Conservation (phyloP, 2,797 vertebrate genomes). For the Psittacula derbiana region DNA sequence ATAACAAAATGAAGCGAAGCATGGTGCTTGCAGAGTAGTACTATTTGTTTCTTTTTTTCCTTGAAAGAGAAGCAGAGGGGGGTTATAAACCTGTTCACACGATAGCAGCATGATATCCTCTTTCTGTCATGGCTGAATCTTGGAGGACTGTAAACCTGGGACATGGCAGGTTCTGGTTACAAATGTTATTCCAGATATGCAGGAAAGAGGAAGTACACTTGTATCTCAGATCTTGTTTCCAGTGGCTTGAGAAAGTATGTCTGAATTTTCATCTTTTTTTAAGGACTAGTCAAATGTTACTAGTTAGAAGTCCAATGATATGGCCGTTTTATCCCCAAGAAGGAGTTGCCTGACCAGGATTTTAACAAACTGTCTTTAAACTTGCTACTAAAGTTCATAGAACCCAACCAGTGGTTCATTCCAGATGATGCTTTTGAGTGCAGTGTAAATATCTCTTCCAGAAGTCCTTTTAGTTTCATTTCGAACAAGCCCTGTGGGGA, state of each 20-base stretch:
- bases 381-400: not conserved
- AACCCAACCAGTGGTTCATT: not conserved
- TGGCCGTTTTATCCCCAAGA: not conserved
- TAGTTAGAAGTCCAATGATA: not conserved
- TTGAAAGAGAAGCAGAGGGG: not conserved
- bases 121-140: not conserved
- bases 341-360: not conserved
- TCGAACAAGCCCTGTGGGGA: not conserved
- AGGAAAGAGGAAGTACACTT: not conserved
- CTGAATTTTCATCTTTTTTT: not conserved
- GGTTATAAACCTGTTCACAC: not conserved
- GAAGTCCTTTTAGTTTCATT: not conserved
- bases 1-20: not conserved
- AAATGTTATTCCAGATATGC: not conserved
- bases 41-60: not conserved
- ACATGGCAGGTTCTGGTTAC: not conserved
- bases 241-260: not conserved
- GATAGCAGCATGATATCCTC: not conserved
- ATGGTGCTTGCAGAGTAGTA: not conserved
- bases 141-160: not conserved
- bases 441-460: not conserved
- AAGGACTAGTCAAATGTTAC: not conserved
- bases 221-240: not conserved
- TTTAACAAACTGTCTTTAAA: not conserved
- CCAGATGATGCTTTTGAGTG: not conserved